Percentiles rank a stretch among this genome's conserved stretches.
These are phyloP conservation scores for Polyergus mexicanus DNA, from an alignment of 1,140 invertebrate genomes.

Conservation along the genomic window DNA sequence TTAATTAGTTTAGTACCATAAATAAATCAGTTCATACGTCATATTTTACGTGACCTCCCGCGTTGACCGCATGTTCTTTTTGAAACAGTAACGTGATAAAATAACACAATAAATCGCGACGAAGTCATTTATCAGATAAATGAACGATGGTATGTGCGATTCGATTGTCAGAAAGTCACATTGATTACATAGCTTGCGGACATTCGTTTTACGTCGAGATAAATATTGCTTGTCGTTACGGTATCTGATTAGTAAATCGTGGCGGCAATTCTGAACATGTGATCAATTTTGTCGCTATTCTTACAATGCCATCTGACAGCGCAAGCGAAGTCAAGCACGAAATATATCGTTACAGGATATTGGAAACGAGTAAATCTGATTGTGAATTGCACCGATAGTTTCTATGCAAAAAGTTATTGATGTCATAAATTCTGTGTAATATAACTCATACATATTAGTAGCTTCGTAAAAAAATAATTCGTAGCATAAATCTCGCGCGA, in stretches of 20 bases:
- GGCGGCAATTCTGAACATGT: not conserved
- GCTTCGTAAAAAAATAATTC: not conserved
- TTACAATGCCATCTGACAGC: constrained; percentile 7
- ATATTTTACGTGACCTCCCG: not conserved
- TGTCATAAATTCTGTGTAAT: constrained; percentile 13
- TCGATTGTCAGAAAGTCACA: constrained; percentile 45
- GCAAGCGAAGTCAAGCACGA: constrained; percentile 21
- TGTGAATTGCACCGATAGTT: not conserved
- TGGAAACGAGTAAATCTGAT: not conserved
- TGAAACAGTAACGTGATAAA: constrained; percentile 23
- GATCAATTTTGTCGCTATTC: constrained; percentile 42
- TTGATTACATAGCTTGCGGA: constrained; percentile 45
- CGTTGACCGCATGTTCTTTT: not conserved
- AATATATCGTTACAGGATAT: constrained; percentile 13
- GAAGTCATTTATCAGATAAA: not conserved
- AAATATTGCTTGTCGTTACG: constrained; percentile 15
- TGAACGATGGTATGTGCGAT: constrained; percentile 19
- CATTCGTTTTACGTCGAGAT: constrained; percentile 43
- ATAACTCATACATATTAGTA: not conserved
- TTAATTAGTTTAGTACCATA: not conserved
- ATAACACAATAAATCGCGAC: constrained; percentile 37
- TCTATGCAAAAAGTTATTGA: not conserved
- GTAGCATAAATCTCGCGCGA: not conserved
- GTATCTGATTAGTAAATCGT: constrained; percentile 42
- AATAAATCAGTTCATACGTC: not conserved